These are phyloP conservation scores for Cephonodes hylas DNA, from an alignment of 2,888 invertebrate genomes.

Conservation along the genomic window DNA sequence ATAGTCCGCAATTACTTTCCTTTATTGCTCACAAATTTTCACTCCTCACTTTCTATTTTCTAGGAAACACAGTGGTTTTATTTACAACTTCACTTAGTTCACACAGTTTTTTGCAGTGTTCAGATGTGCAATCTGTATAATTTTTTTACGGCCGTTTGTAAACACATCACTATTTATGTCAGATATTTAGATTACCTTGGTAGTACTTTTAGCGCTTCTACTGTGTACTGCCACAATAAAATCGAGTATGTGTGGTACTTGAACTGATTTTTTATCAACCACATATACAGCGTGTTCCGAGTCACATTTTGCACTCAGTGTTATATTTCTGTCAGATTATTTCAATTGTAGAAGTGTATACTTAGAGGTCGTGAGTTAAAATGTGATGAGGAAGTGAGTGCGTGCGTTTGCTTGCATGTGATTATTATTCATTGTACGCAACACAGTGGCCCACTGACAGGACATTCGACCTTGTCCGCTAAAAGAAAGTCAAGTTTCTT, in stretches of 20 bases:
- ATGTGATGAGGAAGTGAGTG: slow-evolving; percentile 22
- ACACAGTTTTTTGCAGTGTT: not conserved
- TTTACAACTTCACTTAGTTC: not conserved
- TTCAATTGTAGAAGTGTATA: not conserved
- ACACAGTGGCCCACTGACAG: slow-evolving; percentile 61
- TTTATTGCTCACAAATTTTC: not conserved
- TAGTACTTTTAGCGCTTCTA: not conserved
- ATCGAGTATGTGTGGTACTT: not conserved
- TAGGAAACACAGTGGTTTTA: not conserved
- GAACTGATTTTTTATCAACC: not conserved
- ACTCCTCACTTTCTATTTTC: not conserved
- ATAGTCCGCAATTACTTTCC: not conserved
- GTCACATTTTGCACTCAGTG: not conserved
- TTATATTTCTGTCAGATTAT: not conserved
- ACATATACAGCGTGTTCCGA: not conserved
- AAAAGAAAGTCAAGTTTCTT: slow-evolving; percentile 24
- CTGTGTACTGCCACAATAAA: not conserved
- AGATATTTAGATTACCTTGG: not conserved
- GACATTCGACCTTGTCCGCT: slow-evolving; percentile 55
- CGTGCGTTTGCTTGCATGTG: slow-evolving; percentile 17
- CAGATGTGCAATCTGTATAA: not conserved
- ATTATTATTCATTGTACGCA: slow-evolving; percentile 14
- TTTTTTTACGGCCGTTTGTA: not conserved
- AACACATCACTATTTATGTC: not conserved
- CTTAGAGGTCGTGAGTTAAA: not conserved